Percentiles rank a stretch among this genome's conserved stretches.
phyloP scores from a whole-genome alignment of 1,140 invertebrate genomes.

The Pogonus chalceus region DNA sequence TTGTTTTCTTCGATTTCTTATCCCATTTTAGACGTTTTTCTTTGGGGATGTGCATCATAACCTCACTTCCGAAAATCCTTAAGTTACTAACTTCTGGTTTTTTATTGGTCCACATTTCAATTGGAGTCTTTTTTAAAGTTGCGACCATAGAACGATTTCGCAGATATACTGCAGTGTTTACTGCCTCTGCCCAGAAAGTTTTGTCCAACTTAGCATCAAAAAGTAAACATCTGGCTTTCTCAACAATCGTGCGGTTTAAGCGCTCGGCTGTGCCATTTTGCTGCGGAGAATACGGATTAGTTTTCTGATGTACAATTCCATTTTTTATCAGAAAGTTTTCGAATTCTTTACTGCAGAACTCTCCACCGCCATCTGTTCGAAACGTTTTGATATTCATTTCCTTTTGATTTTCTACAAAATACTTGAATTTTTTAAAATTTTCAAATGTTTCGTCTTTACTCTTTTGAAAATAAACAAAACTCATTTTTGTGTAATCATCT shows the following conservation, averaged over 20 bases:
- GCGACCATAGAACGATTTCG: constrained; percentile 28
- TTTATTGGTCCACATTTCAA: constrained; percentile 33
- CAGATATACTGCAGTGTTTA: constrained; percentile 21
- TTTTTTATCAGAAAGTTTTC: constrained; percentile 17
- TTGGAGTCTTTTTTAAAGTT: constrained; percentile 33
- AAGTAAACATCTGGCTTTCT: constrained; percentile 19
- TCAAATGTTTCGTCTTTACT: constrained; percentile 25
- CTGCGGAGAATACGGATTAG: constrained; percentile 35
- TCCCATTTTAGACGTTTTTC: constrained; percentile 33
- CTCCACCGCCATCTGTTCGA: constrained; percentile 33
- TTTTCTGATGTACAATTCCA: constrained; percentile 28
- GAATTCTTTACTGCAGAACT: constrained; percentile 29
- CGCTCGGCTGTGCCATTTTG: constrained; percentile 36
- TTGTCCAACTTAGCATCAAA: constrained; percentile 12
- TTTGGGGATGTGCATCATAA: constrained; percentile 32
- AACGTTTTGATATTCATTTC: constrained; percentile 26
- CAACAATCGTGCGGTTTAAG: constrained; percentile 30
- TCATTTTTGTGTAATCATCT: constrained; percentile 23
- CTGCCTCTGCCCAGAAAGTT: constrained; percentile 15
- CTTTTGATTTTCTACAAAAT: constrained; percentile 10
- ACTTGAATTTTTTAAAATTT: constrained; percentile 20
- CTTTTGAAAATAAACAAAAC: constrained; percentile 26
- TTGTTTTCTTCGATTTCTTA: constrained; percentile 25
- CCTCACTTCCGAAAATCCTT: constrained; percentile 34
- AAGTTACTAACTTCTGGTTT: constrained; percentile 36